These are phyloP conservation scores for Propsilocerus akamusi DNA, from an alignment of 1,140 invertebrate genomes.

Conservation along the genomic window DNA sequence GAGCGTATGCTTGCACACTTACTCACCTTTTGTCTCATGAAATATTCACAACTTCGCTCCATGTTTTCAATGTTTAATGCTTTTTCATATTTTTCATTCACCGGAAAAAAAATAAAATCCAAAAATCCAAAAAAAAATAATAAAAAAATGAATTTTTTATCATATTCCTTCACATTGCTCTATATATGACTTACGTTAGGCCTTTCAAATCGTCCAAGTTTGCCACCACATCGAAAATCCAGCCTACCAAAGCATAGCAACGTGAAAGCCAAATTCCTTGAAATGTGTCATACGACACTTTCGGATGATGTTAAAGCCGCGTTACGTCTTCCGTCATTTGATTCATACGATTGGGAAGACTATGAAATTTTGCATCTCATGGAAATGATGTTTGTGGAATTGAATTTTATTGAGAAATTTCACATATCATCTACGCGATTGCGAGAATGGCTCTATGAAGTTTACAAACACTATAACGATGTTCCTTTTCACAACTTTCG, in stretches of 20 bases:
- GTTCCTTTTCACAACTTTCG: constrained; percentile 83
- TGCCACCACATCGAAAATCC: constrained; percentile 23
- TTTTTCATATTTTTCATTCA: background rate
- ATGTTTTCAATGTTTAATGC: constrained; percentile 1
- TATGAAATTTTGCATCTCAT: constrained; percentile 63
- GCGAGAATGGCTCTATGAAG: constrained; percentile 53
- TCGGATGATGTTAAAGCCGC: constrained; percentile 23
- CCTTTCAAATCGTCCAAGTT: constrained; percentile 21
- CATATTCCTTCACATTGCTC: background rate
- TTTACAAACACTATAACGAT: constrained; percentile 78
- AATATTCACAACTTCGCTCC: background rate
- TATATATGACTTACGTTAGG: constrained; percentile 12
- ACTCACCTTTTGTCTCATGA: background rate
- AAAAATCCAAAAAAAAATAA: background rate
- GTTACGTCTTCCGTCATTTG: constrained; percentile 56
- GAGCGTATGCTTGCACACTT: background rate
- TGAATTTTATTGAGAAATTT: constrained; percentile 56
- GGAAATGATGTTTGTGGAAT: constrained; percentile 69
- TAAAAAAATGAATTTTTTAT: background rate
- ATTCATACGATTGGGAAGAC: constrained; percentile 69
- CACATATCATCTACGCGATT: constrained; percentile 54
- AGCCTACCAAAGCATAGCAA: constrained; percentile 26
- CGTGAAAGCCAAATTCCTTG: constrained; percentile 22
- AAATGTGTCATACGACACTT: constrained; percentile 24
- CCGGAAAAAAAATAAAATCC: background rate